Base-by-base conservation (phyloP, 2,113 vertebrate species). In the Mastomys natalensis region DNA sequence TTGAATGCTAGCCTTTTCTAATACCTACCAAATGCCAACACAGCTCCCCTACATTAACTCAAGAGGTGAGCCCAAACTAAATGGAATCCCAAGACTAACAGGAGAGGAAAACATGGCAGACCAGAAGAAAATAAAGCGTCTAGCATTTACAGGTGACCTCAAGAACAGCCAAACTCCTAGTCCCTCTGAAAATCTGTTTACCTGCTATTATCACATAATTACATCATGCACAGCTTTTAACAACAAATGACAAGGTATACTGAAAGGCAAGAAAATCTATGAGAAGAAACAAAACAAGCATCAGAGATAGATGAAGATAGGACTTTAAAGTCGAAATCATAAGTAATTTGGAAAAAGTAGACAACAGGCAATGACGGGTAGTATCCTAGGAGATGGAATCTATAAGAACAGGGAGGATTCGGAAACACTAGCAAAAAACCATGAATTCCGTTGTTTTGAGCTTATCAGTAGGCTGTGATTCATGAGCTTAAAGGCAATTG, bases 281-380 rank as follows among this genome's bases (percentile, higher is more conserved):
- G 12, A 77, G 58, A 93, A 80, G 29, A 95, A 16, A 55, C 8
- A 89, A 87, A 40, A 17, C 3, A 53, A 74, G 21, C 40, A 86
- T 58, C 29, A 62, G 74, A 64, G 34, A 7, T 22, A 90, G 74
- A 76, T 22, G 64, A 86, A 87, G 21, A 89, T 85, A 40, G 60
- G 17, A 29, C 66, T 76, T 13, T 53, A 55, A 80, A 70, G 29
- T 72, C 76, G n/a, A 94, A 77, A 70, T 70, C 31, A 62, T 45
- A 10, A 76, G 19, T 15, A 64, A 87, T 48, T 34, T 78, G 64
- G 64, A n/a, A 96, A 93, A 93, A 93, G 40, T 29, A 90, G 68
- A 60, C 19, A 91, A 51, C 2, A 11, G 48, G 45, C 19, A 78
- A 85, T 34, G 11, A 48, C 34, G 11, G 40, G 2, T 51, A 68